phyloP scores from a whole-genome alignment of 1,140 invertebrate genomes.

The Hyles vespertilio region DNA sequence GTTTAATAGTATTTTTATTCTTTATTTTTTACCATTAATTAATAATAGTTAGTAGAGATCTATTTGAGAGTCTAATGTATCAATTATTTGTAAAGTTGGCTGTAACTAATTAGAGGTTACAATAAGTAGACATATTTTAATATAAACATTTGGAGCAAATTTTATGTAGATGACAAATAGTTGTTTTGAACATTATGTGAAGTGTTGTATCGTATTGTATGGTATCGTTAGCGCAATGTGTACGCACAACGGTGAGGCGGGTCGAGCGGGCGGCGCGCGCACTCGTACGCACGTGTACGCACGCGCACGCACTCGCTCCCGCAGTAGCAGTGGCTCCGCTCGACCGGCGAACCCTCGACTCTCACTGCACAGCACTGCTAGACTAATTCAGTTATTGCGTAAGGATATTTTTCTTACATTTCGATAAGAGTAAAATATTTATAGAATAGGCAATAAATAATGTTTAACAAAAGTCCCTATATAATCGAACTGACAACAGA shows the following conservation, averaged over 20 bases:
- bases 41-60: constrained; percentile 75
- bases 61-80: constrained; percentile 76
- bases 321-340: constrained; percentile 4
- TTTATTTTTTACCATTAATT: constrained; percentile 74
- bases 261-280: constrained; percentile 19
- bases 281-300: constrained; percentile 3
- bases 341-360: constrained; percentile 41
- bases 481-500: constrained; percentile 74
- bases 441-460: constrained; percentile 69
- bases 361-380: constrained; percentile 72
- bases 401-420: constrained; percentile 74
- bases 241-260: constrained; percentile 63
- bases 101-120: constrained; percentile 75
- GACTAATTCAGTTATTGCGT: constrained; percentile 70
- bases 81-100: constrained; percentile 76
- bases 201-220: constrained; percentile 64
- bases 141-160: constrained; percentile 74
- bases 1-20: constrained; percentile 76
- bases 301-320: background rate
- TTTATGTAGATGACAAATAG: constrained; percentile 74
- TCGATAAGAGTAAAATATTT: constrained; percentile 68
- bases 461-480: constrained; percentile 74
- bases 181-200: constrained; percentile 74
- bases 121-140: constrained; percentile 75
- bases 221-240: constrained; percentile 60